These are phyloP conservation scores for Galagoides demidoff DNA, from an alignment of 2,797 vertebrate species.

Conservation along the genomic window DNA sequence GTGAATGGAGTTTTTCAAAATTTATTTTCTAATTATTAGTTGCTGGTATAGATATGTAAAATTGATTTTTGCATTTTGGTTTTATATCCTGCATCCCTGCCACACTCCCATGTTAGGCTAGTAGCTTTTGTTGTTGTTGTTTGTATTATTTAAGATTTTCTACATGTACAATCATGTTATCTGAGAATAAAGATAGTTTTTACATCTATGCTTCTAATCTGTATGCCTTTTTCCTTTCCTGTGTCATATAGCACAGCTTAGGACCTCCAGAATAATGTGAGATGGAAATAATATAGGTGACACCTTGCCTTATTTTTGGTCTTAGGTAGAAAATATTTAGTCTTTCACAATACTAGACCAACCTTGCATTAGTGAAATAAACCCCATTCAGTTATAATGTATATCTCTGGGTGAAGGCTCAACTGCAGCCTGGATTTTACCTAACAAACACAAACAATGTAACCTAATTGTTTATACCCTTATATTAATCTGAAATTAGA, in stretches of 20 bases:
- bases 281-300: background rate
- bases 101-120: background rate
- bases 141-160: background rate
- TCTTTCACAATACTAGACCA: background rate
- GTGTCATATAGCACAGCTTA: background rate
- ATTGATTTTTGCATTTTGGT: background rate
- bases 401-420: background rate
- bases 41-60: background rate
- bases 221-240: background rate
- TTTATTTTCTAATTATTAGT: slow-evolving; percentile 50
- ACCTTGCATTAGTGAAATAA: slow-evolving; percentile 31
- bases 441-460: too few relatives aligned
- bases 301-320: background rate
- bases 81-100: background rate
- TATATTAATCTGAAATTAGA: too few relatives aligned
- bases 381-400: background rate
- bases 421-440: too few relatives aligned
- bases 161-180: background rate
- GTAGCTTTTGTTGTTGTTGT: background rate
- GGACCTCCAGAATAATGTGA: background rate
- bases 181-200: background rate
- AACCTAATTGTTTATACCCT: too few relatives aligned
- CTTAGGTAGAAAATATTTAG: slow-evolving; percentile 15
- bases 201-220: background rate
- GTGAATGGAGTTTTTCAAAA: slow-evolving; percentile 5